phyloP scores from a whole-genome alignment of 2,113 vertebrate genomes.

The Aplodontia rufa region DNA sequence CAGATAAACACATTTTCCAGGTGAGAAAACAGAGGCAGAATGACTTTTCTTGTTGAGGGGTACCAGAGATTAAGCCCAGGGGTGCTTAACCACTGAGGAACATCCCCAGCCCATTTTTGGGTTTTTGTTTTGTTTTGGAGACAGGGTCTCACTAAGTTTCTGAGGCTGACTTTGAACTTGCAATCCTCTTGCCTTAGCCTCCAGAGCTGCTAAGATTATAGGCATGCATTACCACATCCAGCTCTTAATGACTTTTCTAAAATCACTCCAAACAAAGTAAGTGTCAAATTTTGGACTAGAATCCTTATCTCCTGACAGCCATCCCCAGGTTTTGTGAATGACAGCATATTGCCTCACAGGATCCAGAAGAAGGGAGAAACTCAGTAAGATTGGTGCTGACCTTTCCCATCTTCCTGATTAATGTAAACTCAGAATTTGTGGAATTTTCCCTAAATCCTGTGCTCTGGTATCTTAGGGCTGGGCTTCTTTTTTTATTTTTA shows the following conservation, averaged over 20 bases:
- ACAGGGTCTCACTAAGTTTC: too few relatives aligned
- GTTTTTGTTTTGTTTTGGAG: too few relatives aligned
- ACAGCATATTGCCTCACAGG: not conserved
- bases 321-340: not conserved
- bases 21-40: constrained; percentile 11
- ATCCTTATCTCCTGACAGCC: not conserved
- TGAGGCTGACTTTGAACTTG: too few relatives aligned
- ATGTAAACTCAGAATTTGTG: not conserved
- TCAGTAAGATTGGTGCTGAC: not conserved
- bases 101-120: too few relatives aligned
- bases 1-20: not conserved
- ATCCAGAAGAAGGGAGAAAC: constrained; percentile 38
- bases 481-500: too few relatives aligned
- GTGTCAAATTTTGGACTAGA: not conserved
- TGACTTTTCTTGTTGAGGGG: too few relatives aligned
- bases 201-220: too few relatives aligned
- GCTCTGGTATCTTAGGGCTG: not conserved
- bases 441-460: not conserved
- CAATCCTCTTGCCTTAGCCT: too few relatives aligned
- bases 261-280: constrained; percentile 4
- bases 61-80: too few relatives aligned
- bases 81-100: too few relatives aligned
- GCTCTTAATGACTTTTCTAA: too few relatives aligned
- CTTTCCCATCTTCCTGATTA: not conserved
- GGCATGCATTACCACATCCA: too few relatives aligned